phyloP scores from a whole-genome alignment of 2,888 invertebrate species.

The Ceramica pisi region DNA sequence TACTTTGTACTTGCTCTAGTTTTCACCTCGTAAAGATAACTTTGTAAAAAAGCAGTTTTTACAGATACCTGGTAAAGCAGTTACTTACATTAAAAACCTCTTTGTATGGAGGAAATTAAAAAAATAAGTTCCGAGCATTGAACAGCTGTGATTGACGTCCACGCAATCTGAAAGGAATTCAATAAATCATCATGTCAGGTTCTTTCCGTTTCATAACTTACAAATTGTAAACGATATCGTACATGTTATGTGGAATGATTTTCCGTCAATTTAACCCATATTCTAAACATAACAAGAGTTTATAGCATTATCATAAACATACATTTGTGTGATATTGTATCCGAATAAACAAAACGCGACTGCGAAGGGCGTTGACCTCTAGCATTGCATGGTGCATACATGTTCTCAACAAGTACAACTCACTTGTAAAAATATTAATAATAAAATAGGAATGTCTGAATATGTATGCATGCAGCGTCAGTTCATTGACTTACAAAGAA shows the following conservation, averaged over 20 bases:
- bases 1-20: constrained; percentile 57
- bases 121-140: constrained; percentile 5
- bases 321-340: constrained; percentile 62
- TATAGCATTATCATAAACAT: constrained; percentile 38
- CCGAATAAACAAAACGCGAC: constrained; percentile 69
- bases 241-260: constrained; percentile 18
- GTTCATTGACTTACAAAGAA: constrained; percentile 62
- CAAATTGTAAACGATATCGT: constrained; percentile 2
- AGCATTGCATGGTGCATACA: constrained; percentile 60
- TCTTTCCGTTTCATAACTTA: constrained; percentile 35
- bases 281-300: constrained; percentile 23
- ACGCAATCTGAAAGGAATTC: constrained; percentile 38
- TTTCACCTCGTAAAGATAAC: constrained; percentile 61
- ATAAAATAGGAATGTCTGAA: constrained; percentile 59
- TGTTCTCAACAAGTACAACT: constrained; percentile 47
- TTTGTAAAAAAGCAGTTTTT: constrained; percentile 21
- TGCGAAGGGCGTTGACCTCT: constrained; percentile 71
- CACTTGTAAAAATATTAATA: constrained; percentile 66
- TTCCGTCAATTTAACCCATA: constrained; percentile 30
- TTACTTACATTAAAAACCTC: constrained; percentile 11
- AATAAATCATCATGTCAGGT: constrained; percentile 27
- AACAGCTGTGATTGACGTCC: constrained; percentile 44
- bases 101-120: constrained; percentile 25
- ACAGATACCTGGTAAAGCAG: constrained; percentile 4
- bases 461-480: constrained; percentile 49